Evolutionary conservation across 2,797 vertebrate species (phyloP).

Genomic region (Acipenser ruthenus): DNA sequence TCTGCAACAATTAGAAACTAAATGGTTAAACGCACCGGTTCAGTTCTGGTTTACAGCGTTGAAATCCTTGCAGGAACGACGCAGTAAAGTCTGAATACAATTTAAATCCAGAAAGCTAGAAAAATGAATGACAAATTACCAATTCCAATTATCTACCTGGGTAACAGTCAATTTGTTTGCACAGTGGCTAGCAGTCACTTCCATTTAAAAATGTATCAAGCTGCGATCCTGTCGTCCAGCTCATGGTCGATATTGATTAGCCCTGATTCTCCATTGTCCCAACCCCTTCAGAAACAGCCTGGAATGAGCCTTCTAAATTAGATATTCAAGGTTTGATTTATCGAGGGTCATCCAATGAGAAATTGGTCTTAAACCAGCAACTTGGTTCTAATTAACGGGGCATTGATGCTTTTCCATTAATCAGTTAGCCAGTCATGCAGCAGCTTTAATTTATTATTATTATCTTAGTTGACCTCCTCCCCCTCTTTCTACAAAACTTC

Average conservation of each 20-base stretch:
- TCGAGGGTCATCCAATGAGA: conserved; percentile 37
- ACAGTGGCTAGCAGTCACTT: conserved; percentile 31
- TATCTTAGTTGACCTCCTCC: background rate
- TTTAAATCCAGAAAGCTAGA: conserved; percentile 22
- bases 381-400: conserved; percentile 41
- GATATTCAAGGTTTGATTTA: conserved; percentile 54
- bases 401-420: conserved; percentile 34
- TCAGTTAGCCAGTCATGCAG: conserved; percentile 22
- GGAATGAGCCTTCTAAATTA: conserved; percentile 51
- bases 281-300: conserved; percentile 21
- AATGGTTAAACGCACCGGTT: too few relatives aligned
- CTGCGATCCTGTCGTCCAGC: conserved; percentile 30
- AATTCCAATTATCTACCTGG: conserved; percentile 35
- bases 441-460: conserved; percentile 10
- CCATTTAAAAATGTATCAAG: conserved; percentile 27
- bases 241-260: conserved; percentile 43
- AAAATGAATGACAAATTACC: conserved; percentile 25
- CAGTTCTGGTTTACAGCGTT: too few relatives aligned
- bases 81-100: too few relatives aligned
- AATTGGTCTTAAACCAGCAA: conserved; percentile 34
- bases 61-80: too few relatives aligned
- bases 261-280: conserved; percentile 42
- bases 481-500: too few relatives aligned
- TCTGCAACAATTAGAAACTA: too few relatives aligned
- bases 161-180: conserved; percentile 27